phyloP scores from a whole-genome alignment of 2,113 vertebrate species.

The Coptodon rendalli region DNA sequence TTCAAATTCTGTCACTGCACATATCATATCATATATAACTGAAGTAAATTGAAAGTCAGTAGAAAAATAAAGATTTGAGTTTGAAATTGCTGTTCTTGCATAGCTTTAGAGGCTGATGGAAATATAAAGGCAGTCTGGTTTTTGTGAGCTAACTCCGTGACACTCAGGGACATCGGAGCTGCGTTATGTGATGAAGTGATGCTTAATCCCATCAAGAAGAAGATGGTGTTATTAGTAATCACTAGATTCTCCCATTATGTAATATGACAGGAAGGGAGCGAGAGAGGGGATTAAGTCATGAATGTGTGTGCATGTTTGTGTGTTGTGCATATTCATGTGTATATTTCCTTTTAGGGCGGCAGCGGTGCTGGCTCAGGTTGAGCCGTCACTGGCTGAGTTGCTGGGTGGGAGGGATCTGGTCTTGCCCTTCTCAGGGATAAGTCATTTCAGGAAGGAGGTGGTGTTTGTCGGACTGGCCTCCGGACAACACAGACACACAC shows the following conservation, averaged over 20 bases:
- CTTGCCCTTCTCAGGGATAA: slow-evolving; percentile 83
- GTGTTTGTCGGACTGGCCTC: slow-evolving; percentile 81
- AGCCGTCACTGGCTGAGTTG: slow-evolving; percentile 74
- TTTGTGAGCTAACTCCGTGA: background rate
- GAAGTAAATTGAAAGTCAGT: background rate
- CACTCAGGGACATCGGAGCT: background rate
- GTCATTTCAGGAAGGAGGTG: slow-evolving; percentile 86
- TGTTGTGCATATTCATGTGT: slow-evolving; percentile 5
- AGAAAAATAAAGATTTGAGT: background rate
- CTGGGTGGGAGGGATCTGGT: slow-evolving; percentile 76
- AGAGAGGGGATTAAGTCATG: slow-evolving; percentile 42
- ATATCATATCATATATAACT: background rate
- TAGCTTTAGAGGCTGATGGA: background rate
- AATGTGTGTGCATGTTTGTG: background rate
- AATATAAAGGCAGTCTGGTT: background rate
- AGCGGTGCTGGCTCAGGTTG: slow-evolving; percentile 74
- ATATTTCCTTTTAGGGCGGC: slow-evolving; percentile 71
- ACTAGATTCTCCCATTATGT: slow-evolving; percentile 45
- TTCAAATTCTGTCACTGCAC: background rate
- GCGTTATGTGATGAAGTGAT: background rate
- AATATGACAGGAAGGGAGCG: slow-evolving; percentile 30
- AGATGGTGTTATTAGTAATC: slow-evolving; percentile 44
- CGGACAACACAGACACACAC: slow-evolving; percentile 68
- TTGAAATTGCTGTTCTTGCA: background rate
- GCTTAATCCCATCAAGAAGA: slow-evolving; percentile 38